Conservation (phyloP, 2,797 vertebrate genomes). For the Chloroceryle amazona region DNA sequence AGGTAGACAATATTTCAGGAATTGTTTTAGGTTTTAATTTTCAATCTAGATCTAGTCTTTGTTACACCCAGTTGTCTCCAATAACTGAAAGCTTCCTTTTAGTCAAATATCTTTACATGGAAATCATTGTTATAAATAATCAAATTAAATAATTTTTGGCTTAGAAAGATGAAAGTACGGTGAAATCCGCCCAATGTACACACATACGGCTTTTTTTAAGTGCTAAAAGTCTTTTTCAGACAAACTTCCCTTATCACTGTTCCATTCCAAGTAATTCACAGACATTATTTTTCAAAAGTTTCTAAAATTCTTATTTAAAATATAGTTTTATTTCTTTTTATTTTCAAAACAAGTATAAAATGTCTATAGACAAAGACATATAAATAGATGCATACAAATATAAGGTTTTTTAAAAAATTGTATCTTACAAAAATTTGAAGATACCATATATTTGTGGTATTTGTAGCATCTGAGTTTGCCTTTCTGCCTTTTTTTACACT, state of each 20-base stretch:
- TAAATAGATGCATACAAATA: background rate
- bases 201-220: background rate
- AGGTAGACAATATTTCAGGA: background rate
- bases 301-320: background rate
- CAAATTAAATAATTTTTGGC: background rate
- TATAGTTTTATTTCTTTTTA: background rate
- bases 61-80: background rate
- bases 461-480: background rate
- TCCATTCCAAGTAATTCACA: background rate
- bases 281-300: background rate
- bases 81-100: background rate
- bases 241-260: background rate
- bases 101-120: background rate
- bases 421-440: background rate
- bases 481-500: background rate
- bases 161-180: background rate
- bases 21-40: background rate
- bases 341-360: background rate
- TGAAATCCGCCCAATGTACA: background rate
- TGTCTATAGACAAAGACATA: background rate
- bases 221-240: background rate
- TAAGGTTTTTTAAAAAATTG: fast-evolving
- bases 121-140: background rate
- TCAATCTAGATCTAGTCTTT: background rate
- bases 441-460: background rate